Base-by-base conservation (phyloP, 2,797 vertebrate genomes). In the Sebastes iracundus region DNA sequence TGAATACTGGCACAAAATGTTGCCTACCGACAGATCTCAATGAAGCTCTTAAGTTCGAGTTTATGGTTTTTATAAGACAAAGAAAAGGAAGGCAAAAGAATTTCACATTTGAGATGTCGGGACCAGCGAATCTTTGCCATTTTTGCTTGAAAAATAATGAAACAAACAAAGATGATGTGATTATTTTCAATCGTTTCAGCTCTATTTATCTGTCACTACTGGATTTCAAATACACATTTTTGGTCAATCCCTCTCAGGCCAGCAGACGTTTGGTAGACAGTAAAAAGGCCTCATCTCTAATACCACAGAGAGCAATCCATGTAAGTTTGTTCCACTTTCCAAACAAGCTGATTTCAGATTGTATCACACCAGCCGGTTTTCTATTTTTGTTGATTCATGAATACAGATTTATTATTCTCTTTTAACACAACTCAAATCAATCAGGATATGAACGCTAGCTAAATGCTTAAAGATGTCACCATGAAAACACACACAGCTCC, bases 401-500 rank as follows among this genome's bases (percentile, higher is more conserved):
- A 53, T 18, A 52, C 59, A 18, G 9, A 67, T 33, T 46, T 53
- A 42, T 65, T 59, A 28, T 25, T 8, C 32, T 55, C 55, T 82
- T 76, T 82, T 12, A 74, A 32, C 52, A 72, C 12, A 62, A 79
- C 58, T 66, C 64, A 65, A 79, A 79, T 87, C 85, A 53, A 30
- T 71, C 70, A 28, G 73, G n/a, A 35, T 27, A 2, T 27, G 66
- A 59, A 32, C 1, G 4, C 66, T 20, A 14, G 7, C 23, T 68
- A 73, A 85, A 78, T 5, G 55, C 38, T 71, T 56, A 1, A 76
- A 42, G 62, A 73, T 28, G 72, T 33, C 69, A 62, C n/a, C 20
- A 16, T 13, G 11, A 35, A 35, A 25, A 72, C 65, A 61, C 13
- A 33, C 66, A 46, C 32, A 14, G n/a, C 28, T 53, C 22, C n/a